phyloP scores from a whole-genome alignment of 2,113 vertebrate genomes.

The Oxyruncus cristatus region DNA sequence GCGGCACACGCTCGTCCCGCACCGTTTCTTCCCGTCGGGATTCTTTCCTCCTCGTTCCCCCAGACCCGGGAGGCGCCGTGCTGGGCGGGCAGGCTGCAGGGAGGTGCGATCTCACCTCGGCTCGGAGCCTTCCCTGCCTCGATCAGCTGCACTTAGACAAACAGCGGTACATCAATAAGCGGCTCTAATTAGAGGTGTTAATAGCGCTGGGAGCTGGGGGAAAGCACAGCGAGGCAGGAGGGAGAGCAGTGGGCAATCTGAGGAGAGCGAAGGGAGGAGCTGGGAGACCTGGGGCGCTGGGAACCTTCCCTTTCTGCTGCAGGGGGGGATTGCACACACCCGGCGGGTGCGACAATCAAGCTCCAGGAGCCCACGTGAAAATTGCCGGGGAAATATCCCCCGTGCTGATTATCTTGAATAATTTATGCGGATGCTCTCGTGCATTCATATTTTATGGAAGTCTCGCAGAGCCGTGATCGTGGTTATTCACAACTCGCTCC shows the following conservation, averaged over 20 bases:
- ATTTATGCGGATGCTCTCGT: conserved; percentile 9
- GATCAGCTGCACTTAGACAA: background rate
- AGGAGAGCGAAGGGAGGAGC: background rate
- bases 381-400: background rate
- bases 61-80: background rate
- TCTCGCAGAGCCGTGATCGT: background rate
- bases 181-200: conserved; percentile 54
- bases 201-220: conserved; percentile 15
- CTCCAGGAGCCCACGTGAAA: background rate
- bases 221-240: background rate
- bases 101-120: accelerated
- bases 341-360: background rate
- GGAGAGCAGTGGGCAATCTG: background rate
- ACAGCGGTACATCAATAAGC: conserved; percentile 3
- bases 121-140: background rate
- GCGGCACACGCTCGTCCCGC: background rate
- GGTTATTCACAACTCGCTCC: background rate
- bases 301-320: background rate
- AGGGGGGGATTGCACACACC: background rate
- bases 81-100: background rate
- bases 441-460: background rate
- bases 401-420: conserved; percentile 4
- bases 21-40: background rate
- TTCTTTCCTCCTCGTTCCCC: background rate
- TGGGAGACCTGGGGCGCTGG: background rate